phyloP scores from a whole-genome alignment of 2,888 invertebrate genomes.

The Protonemura montana region DNA sequence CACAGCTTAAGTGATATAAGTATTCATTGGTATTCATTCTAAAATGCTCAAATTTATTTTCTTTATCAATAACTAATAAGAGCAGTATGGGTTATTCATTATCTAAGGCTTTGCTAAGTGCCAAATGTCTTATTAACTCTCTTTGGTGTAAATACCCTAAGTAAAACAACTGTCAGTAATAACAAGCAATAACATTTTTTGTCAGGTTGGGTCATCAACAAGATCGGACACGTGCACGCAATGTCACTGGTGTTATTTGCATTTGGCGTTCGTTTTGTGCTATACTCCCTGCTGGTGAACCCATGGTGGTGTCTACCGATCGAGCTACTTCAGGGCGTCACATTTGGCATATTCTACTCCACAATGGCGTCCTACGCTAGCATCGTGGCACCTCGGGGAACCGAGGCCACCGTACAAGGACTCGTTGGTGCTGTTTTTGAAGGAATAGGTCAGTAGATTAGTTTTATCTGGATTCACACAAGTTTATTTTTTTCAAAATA shows the following conservation, averaged over 20 bases:
- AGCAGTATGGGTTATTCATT: no score
- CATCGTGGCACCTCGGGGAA: conserved; percentile 81
- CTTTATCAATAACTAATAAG: no score
- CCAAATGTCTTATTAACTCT: no score
- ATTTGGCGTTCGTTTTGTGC: conserved; percentile 80
- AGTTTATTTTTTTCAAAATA: no score
- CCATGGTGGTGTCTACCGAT: conserved; percentile 87
- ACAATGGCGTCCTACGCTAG: conserved; percentile 90
- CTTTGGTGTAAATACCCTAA: no score
- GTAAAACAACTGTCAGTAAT: no score
- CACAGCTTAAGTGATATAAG: no score
- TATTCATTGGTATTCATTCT: no score
- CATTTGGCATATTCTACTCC: conserved; percentile 87
- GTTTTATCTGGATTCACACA: no score
- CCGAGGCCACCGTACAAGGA: conserved; percentile 88
- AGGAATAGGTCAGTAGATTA: conserved; percentile 69
- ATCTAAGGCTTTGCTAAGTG: no score
- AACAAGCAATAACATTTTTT: not conserved
- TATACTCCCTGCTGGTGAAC: conserved; percentile 80
- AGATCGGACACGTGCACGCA: conserved; percentile 81
- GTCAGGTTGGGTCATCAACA: conserved; percentile 74
- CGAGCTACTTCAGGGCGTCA: conserved; percentile 86
- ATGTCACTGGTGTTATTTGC: conserved; percentile 84
- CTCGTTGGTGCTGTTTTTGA: conserved; percentile 87
- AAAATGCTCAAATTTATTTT: no score